Conservation (phyloP, 2,113 vertebrate species). For the Terrapene triunguis region DNA sequence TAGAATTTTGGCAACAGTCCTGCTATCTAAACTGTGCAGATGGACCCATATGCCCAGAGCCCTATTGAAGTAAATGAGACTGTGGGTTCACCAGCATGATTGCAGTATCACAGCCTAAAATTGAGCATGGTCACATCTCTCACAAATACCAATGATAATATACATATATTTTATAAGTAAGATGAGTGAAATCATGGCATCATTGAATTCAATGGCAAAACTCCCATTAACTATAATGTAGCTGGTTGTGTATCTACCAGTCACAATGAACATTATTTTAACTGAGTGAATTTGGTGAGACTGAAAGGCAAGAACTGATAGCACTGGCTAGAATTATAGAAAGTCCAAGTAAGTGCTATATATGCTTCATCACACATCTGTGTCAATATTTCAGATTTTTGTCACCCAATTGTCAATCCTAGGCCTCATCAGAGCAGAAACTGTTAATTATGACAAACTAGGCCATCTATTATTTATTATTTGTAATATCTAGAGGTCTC, state of each 20-base stretch:
- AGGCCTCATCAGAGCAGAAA: background rate
- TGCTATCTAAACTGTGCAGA: background rate
- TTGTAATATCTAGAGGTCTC: background rate
- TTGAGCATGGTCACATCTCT: background rate
- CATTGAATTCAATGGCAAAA: background rate
- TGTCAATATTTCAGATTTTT: background rate
- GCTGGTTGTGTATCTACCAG: accelerated
- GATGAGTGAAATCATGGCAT: background rate
- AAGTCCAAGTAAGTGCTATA: background rate
- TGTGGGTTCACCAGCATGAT: background rate
- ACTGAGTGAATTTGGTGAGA: background rate
- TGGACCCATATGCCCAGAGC: background rate
- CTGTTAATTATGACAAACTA: background rate
- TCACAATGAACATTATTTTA: background rate
- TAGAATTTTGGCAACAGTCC: background rate
- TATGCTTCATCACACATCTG: background rate
- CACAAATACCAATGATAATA: background rate
- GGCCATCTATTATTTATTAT: background rate
- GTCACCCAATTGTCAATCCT: background rate
- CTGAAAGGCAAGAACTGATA: background rate
- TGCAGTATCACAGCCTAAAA: background rate
- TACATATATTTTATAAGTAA: too few relatives aligned
- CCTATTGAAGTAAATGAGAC: background rate
- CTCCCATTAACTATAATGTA: background rate
- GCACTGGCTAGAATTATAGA: background rate